Evolutionary conservation across 2,888 invertebrate species (phyloP).

Genomic region (Cryptophagus acutangulus): DNA sequence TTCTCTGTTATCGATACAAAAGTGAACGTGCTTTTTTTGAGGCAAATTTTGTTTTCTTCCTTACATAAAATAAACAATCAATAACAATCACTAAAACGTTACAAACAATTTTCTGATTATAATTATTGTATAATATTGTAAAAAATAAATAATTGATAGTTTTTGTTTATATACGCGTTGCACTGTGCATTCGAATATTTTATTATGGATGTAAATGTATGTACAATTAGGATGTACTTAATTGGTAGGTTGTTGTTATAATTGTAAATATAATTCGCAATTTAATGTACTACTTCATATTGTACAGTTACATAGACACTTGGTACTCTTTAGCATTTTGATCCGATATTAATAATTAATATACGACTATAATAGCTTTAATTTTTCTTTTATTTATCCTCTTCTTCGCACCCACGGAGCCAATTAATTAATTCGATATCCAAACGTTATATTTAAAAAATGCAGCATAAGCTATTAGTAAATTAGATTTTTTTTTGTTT

Average conservation of each 20-base stretch:
- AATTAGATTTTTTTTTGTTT: slow-evolving; percentile 6
- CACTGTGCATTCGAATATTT: slow-evolving; percentile 17
- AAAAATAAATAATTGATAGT: slow-evolving; percentile 4
- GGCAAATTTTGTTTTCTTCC: not conserved
- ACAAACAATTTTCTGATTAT: not conserved
- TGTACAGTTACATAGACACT: slow-evolving; percentile 45
- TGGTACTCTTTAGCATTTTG: slow-evolving; percentile 44
- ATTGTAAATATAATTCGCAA: slow-evolving; percentile 39
- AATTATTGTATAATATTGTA: slow-evolving; percentile 5
- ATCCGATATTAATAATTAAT: slow-evolving; percentile 44
- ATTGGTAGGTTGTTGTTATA: slow-evolving; percentile 41
- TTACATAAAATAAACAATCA: not conserved
- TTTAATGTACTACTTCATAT: slow-evolving; percentile 34
- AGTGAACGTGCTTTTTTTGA: not conserved
- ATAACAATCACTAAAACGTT: slow-evolving; percentile 4
- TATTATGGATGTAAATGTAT: slow-evolving; percentile 40
- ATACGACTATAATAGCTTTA: slow-evolving; percentile 42
- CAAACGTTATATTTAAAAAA: slow-evolving; percentile 4
- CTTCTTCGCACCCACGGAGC: no score
- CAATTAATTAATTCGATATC: no score
- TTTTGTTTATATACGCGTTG: slow-evolving; percentile 6
- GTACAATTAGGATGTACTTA: slow-evolving; percentile 36
- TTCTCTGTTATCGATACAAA: not conserved
- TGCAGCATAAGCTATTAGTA: slow-evolving; percentile 5
- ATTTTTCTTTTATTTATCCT: slow-evolving; percentile 20